Evolutionary conservation across 2,113 vertebrate genomes (phyloP), one percentile per base, ranked within the genome.

Genomic region (Eurypyga helias): DNA sequence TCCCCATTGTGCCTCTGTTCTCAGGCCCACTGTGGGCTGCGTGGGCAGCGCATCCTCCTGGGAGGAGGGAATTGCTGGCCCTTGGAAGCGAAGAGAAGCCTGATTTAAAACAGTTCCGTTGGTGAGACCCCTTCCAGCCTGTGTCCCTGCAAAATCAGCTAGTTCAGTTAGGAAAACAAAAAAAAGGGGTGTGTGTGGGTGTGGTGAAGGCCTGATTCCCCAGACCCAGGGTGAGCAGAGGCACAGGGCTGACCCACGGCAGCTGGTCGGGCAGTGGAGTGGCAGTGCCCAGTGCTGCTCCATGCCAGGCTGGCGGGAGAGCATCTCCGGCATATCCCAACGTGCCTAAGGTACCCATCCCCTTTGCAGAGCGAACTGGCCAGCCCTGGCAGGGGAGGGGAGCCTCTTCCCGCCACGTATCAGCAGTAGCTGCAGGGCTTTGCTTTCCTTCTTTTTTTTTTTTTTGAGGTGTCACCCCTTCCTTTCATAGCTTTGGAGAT

Each of bases 41-140:
- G 2, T 73, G 90, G 82, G 85, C 82, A 93, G 81, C 89, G 49
- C 79, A 65, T 90, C 92, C 75, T 69, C 11, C 31, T 36, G 86
- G 66, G 85, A 83, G 52, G 34, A 66, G 31, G 65, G 55, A 78
- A 87, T 7, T 61, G 54, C 82, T 85, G 60, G 48, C 54, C 62
- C 29, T 6, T 57, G 58, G 45, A 83, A 86, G 31, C 54, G 55
- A 57, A 69, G 75, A 45, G 69, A 78, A 87, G 54, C 38, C 58
- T 65, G 31, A 25, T 73, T 89, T 70, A 75, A 84, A 87, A 65
- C 16, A 61, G 24, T 36, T 92, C 71, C 3, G 8, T 34, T 2
- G 2, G 21, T n/a, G 51, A 94, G 34, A 26, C 66, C 28, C 25
- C 1, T 77, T 90, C 61, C 49, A 79, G 54, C 48, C 54, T 2